Evolutionary conservation across 2,797 vertebrate species (phyloP), one percentile per base, ranked within the genome.

Genomic region (Rallus crepitans): DNA sequence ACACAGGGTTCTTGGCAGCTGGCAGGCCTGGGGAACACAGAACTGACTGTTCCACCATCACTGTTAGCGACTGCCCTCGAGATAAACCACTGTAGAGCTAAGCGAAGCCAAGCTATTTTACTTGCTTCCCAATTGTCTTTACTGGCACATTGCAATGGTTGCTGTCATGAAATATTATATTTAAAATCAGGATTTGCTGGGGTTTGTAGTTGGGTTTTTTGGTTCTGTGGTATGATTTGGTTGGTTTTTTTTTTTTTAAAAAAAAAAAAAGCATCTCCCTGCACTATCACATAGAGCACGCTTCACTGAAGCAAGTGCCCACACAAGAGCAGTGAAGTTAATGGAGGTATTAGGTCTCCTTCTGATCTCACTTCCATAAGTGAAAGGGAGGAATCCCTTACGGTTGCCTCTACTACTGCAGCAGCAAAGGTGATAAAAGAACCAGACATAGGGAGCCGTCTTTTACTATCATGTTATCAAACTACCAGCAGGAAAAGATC

Each of bases 341-440:
- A 89, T 13, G 50, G 52, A 82, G 59, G 35, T 4, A 1, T 56
- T 28, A 40, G 33, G 60, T 24, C 84, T 94, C 68, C 81, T 69
- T 37, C 80, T 80, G 78, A 72, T 85, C 64, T 77, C 52, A 8
- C 56, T 64, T 50, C 48, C 35, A 0, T 2, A n/a, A 30, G 39
- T 6, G 23, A 82, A 77, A 87, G 40, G 71, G 47, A 96, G 63
- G 86, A 90, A 87, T 78, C 66, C 66, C 63, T 40, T 45, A 66
- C 0, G 2, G 63, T 0, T 76, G 37, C 45, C 68, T 47, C n/a
- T 48, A 56, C 64, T 80, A 33, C 33, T 30, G 25, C 68, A 93
- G 78, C 31, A 78, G 68, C 57, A 83, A 30, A 96, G 25, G 85
- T 86, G 92, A 81, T 68, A 56, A 75, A 85, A 91, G 87, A 69